A percentile compares a stretch with the other conserved stretches of the same genome.
Evolutionary conservation across 2,888 invertebrate species (phyloP).

Genomic region (Eupithecia pulchellata): DNA sequence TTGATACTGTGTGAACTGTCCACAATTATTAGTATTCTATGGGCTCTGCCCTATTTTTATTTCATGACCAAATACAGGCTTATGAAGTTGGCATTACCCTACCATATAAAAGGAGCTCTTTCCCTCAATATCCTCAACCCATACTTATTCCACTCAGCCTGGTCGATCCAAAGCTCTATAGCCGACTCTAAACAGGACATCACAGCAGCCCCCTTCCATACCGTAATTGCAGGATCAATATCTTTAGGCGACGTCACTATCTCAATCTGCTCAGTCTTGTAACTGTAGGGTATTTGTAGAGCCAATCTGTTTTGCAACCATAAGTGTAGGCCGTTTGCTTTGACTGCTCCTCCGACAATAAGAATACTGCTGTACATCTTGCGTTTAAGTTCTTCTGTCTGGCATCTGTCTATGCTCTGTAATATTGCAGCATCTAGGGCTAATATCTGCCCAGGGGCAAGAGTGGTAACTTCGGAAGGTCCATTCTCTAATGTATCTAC

Average conservation of each 20-base stretch:
- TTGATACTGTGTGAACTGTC: neutral
- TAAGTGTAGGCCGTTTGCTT: constrained; percentile 91
- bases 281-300: constrained; percentile 92
- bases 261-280: constrained; percentile 93
- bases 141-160: constrained; percentile 93
- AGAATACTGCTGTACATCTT: constrained; percentile 97
- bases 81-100: constrained; percentile 32
- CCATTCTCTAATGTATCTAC: constrained; percentile 87
- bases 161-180: constrained; percentile 95
- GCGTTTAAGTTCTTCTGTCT: constrained; percentile 94
- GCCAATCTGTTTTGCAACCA: constrained; percentile 96
- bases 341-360: constrained; percentile 96
- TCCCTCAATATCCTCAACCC: constrained; percentile 95
- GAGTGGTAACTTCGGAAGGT: constrained; percentile 87
- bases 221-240: constrained; percentile 94
- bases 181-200: constrained; percentile 97
- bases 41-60: neutral
- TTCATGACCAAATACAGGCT: neutral
- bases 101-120: constrained; percentile 96
- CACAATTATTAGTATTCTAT: neutral
- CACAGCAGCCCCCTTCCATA: constrained; percentile 98
- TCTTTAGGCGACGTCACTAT: constrained; percentile 96
- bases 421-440: constrained; percentile 96
- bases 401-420: constrained; percentile 95
- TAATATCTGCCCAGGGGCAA: constrained; percentile 91